Evolutionary conservation across 1,140 invertebrate genomes (phyloP).

Genomic region (Hylyphantes graminicola): DNA sequence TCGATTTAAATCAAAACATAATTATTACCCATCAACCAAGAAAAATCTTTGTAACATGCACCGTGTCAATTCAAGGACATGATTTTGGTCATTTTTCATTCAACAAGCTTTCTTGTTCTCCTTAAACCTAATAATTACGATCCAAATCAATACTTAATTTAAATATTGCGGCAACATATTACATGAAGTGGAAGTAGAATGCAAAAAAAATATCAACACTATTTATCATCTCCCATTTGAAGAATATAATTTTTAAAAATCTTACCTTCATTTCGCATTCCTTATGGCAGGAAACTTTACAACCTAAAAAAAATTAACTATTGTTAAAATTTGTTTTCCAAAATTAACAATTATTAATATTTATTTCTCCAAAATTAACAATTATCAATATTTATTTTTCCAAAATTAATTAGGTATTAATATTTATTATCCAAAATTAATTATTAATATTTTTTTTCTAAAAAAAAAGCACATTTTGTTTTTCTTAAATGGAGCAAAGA

Average conservation of each 20-base stretch:
- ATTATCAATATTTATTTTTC: background rate
- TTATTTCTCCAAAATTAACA: background rate
- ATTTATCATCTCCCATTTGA: no score
- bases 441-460: no score
- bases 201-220: background rate
- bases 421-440: no score
- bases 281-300: constrained; percentile 38
- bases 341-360: background rate
- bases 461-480: no score
- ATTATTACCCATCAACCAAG: no score
- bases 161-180: background rate
- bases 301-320: constrained; percentile 29
- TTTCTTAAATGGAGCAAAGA: no score
- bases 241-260: background rate
- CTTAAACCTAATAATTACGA: constrained; percentile 1
- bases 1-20: no score
- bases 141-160: background rate
- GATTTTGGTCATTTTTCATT: background rate
- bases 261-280: constrained; percentile 46
- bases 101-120: background rate
- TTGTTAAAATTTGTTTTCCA: background rate
- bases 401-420: no score
- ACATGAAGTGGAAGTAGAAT: background rate
- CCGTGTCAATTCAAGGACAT: no score
- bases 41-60: no score